phyloP scores from a whole-genome alignment of 2,888 invertebrate species.

The Sesamia inferens region DNA sequence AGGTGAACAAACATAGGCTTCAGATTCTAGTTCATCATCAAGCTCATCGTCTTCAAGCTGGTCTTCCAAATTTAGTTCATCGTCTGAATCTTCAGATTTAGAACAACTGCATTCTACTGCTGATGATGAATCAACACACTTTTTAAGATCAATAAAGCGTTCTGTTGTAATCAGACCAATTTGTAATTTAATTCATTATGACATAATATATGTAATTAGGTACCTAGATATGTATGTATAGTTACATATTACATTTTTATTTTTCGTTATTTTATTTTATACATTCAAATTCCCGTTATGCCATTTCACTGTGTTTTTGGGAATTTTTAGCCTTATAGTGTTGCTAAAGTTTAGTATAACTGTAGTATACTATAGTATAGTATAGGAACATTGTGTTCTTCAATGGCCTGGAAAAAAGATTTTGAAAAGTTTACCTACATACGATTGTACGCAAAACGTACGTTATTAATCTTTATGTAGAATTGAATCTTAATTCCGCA shows the following conservation, averaged over 20 bases:
- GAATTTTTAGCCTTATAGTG: too few relatives aligned
- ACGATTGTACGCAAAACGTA: background rate
- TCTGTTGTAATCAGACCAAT: background rate
- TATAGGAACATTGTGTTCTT: background rate
- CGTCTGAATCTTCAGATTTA: conserved; percentile 22
- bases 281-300: too few relatives aligned
- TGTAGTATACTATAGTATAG: too few relatives aligned
- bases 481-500: too few relatives aligned
- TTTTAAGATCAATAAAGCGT: conserved; percentile 1
- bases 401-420: background rate
- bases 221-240: too few relatives aligned
- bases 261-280: too few relatives aligned
- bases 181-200: background rate
- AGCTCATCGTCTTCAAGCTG: background rate
- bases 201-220: background rate
- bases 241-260: background rate
- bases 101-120: background rate
- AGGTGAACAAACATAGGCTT: background rate
- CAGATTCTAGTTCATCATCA: conserved; percentile 3
- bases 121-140: background rate
- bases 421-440: background rate
- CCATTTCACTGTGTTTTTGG: background rate
- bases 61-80: conserved; percentile 18
- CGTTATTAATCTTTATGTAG: background rate
- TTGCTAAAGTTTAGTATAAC: too few relatives aligned